Conservation (phyloP, 1,140 invertebrate genomes). For the Cylas formicarius region DNA sequence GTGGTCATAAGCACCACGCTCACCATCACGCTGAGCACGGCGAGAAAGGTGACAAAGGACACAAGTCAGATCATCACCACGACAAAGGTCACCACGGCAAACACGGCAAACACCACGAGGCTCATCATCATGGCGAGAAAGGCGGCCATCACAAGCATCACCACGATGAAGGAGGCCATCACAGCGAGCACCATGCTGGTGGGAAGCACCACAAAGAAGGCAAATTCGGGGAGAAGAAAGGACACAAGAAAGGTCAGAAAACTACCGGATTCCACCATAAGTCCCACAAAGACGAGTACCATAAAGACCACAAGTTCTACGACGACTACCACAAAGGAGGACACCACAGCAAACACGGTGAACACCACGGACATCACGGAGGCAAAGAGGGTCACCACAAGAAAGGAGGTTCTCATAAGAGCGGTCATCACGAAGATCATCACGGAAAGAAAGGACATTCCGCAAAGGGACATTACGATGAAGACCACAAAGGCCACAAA, state of each 20-base stretch:
- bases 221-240: slow-evolving; percentile 62
- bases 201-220: slow-evolving; percentile 66
- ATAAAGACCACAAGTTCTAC: slow-evolving; percentile 74
- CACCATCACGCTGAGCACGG: slow-evolving; percentile 57
- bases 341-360: slow-evolving; percentile 64
- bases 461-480: slow-evolving; percentile 64
- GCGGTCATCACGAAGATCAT: slow-evolving; percentile 56
- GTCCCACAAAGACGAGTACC: slow-evolving; percentile 71
- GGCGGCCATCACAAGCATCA: slow-evolving; percentile 68
- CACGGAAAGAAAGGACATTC: slow-evolving; percentile 60
- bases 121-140: slow-evolving; percentile 63
- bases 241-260: slow-evolving; percentile 61
- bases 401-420: slow-evolving; percentile 65
- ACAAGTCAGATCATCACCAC: slow-evolving; percentile 59
- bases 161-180: slow-evolving; percentile 62
- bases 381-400: slow-evolving; percentile 57
- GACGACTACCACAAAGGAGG: slow-evolving; percentile 69
- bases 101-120: slow-evolving; percentile 62
- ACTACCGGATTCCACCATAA: slow-evolving; percentile 71
- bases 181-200: slow-evolving; percentile 64
- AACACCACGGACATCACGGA: slow-evolving; percentile 60
- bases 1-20: slow-evolving; percentile 55
- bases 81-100: slow-evolving; percentile 64
- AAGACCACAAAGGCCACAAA: slow-evolving; percentile 68
- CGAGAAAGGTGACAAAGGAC: slow-evolving; percentile 60